These are phyloP conservation scores for Brachyrhaphis roseni DNA, from an alignment of 2,797 vertebrate genomes.

Conservation along the genomic window DNA sequence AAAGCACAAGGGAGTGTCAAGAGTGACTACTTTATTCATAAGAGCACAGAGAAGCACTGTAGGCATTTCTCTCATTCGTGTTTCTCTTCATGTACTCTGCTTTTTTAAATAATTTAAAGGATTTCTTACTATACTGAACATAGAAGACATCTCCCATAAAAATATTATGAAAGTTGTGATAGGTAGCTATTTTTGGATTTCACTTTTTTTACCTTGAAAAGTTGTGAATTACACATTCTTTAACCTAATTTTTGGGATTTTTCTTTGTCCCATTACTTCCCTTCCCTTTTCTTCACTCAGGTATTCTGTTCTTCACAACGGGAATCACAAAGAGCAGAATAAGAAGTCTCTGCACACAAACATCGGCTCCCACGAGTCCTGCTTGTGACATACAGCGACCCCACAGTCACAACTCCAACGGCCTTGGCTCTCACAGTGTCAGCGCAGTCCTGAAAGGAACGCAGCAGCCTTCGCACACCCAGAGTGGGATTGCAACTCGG, in stretches of 20 bases:
- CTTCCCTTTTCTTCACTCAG: constrained; percentile 65
- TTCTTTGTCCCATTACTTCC: not conserved
- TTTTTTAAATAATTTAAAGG: constrained; percentile 5
- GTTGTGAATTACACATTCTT: not conserved
- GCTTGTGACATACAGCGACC: constrained; percentile 83
- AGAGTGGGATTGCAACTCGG: constrained; percentile 11
- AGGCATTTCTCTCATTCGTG: not conserved
- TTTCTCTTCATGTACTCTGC: not conserved
- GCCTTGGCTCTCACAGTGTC: constrained; percentile 15
- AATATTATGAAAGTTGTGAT: not conserved
- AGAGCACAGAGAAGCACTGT: not conserved
- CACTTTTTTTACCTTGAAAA: not conserved
- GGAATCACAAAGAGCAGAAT: constrained; percentile 86
- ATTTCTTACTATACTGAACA: not conserved
- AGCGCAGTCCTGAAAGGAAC: constrained; percentile 1
- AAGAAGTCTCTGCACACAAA: constrained; percentile 86
- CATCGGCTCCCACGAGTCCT: constrained; percentile 90
- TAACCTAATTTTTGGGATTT: not conserved
- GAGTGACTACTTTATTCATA: not conserved
- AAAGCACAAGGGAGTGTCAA: not conserved
- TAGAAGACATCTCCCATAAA: not conserved
- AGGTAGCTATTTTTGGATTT: not conserved
- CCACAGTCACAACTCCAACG: constrained; percentile 39
- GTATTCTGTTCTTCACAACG: constrained; percentile 90
- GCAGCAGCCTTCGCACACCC: constrained; percentile 22